Evolutionary conservation across 2,888 invertebrate species (phyloP), one percentile per base, ranked within the genome.

Genomic region (Coronaproctus castanopsis): DNA sequence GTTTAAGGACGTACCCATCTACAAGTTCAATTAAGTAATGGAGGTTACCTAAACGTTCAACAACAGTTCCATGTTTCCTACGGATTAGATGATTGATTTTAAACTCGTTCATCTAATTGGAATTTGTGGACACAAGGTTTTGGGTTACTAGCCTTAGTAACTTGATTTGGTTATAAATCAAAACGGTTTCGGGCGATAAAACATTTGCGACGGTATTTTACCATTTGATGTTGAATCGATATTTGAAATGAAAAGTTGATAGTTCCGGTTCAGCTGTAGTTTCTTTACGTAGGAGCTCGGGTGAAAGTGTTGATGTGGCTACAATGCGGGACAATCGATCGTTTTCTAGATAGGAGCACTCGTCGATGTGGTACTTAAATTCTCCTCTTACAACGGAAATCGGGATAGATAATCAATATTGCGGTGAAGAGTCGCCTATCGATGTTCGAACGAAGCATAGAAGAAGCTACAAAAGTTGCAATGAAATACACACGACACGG

Each of bases 1-100:
- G 57, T 59, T 65, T 64, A n/a, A 64, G 60, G 2, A 58, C 53
- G 50, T 63, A 62, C 2, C 58, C 58, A 55, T 62, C 52, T 55
- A 64, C 65, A 14, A 65, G 48, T 55, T 62, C 53, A 3, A 65
- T 52, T 20, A 62, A 51, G 55, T 65, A 63, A 21, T 62, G 64
- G 22, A 63, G 52, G 21, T 36, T 52, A 20, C 63, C 65, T 10
- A 64, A 24, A 21, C 52, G 24, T 57, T 62, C 55, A 10, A 60
- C 55, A 1, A 65, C 55, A 52, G 24, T 62, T 3, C 62, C 64
- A 36, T 52, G 59, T 60, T 63, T 61, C 65, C 62, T n/a, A 65
- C 52, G 60, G 22, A n/a, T 20, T 49, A 3, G 60, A 54, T 24
- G 55, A 52, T 1, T 20, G 21, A 48, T 60, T 49, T 52, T 58